Conservation (phyloP, 2,113 vertebrate species). For the Bubo blakistoni region DNA sequence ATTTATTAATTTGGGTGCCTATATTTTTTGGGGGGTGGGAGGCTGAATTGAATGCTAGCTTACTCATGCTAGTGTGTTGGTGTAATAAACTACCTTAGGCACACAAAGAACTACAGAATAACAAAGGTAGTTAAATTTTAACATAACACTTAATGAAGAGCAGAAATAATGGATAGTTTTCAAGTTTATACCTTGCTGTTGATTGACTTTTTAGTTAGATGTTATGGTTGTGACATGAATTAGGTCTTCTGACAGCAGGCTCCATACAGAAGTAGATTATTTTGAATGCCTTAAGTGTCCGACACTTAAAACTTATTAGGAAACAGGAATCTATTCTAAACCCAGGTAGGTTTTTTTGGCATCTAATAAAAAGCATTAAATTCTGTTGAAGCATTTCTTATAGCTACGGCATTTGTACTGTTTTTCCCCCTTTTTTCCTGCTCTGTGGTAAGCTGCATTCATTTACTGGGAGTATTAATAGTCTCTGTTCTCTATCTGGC, state of each 20-base stretch:
- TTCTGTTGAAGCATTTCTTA: not conserved
- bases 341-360: not conserved
- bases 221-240: accelerated
- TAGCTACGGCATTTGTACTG: not conserved
- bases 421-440: not conserved
- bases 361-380: not conserved
- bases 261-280: not conserved
- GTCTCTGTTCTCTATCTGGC: not conserved
- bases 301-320: not conserved
- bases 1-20: not conserved
- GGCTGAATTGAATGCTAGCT: not conserved
- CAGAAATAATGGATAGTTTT: not conserved
- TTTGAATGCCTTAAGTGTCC: not conserved
- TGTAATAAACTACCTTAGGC: not conserved
- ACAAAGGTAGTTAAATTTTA: not conserved
- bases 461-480: not conserved
- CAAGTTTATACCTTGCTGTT: not conserved
- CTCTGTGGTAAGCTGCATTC: not conserved
- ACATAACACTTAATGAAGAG: not conserved
- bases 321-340: not conserved
- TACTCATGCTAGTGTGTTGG: not conserved
- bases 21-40: not conserved
- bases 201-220: not conserved
- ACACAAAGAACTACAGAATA: not conserved
- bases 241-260: not conserved